These are phyloP conservation scores for Laspeyria flexula DNA, from an alignment of 2,888 invertebrate genomes.

Conservation along the genomic window DNA sequence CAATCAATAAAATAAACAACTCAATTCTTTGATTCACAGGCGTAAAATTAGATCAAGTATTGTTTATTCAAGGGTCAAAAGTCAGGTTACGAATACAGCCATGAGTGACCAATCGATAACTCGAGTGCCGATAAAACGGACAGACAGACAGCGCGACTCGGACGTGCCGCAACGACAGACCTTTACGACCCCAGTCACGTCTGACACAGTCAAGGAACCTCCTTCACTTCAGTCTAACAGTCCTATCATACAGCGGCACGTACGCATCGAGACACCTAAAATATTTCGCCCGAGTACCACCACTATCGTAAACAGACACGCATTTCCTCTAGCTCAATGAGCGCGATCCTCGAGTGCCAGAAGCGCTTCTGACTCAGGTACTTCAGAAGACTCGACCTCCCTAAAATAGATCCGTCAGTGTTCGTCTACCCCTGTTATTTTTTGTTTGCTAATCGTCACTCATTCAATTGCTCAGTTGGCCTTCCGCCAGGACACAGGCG, in stretches of 20 bases:
- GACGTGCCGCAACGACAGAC: conserved; percentile 48
- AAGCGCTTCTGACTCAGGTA: conserved; percentile 72
- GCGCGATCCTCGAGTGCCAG: conserved; percentile 67
- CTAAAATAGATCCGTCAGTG: conserved; percentile 77
- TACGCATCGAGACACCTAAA: conserved; percentile 35
- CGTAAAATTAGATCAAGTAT: not conserved
- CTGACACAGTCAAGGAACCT: conserved; percentile 70
- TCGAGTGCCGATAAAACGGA: conserved; percentile 4
- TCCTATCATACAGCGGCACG: conserved; percentile 32
- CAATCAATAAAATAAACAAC: not conserved
- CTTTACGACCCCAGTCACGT: conserved; percentile 70
- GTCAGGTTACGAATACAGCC: conserved; percentile 5
- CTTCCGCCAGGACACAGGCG: conserved; percentile 75
- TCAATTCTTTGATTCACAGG: not conserved
- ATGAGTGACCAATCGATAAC: conserved; percentile 23
- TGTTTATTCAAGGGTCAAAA: not conserved
- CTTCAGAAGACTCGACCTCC: conserved; percentile 76
- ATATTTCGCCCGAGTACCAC: conserved; percentile 47
- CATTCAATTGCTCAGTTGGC: conserved; percentile 82
- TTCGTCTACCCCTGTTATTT: conserved; percentile 76
- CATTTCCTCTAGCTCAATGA: conserved; percentile 76
- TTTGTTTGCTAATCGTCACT: conserved; percentile 76
- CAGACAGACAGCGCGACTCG: conserved; percentile 43
- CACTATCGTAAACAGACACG: conserved; percentile 67
- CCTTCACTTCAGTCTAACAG: conserved; percentile 52